phyloP scores from a whole-genome alignment of 2,888 invertebrate genomes.

The Drosophila atripex region DNA sequence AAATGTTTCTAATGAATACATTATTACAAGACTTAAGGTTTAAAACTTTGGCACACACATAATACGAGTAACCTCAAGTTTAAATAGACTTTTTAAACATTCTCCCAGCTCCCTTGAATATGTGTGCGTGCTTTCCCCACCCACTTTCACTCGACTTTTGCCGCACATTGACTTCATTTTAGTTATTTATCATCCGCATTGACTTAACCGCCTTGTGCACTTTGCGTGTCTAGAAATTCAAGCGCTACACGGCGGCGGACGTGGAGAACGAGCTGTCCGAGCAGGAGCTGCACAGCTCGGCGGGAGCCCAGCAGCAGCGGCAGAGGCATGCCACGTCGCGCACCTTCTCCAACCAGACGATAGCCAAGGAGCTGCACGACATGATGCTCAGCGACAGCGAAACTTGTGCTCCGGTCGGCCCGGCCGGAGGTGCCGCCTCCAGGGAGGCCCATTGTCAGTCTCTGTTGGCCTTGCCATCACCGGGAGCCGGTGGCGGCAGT shows the following conservation, averaged over 20 bases:
- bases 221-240: conserved; percentile 76
- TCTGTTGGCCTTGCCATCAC: conserved; percentile 64
- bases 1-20: too few relatives aligned
- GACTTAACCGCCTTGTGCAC: conserved; percentile 39
- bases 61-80: neutral
- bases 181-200: conserved; percentile 43
- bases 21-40: too few relatives aligned
- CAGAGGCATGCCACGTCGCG: conserved; percentile 70
- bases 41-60: too few relatives aligned
- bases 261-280: conserved; percentile 82
- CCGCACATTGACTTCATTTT: conserved; percentile 41
- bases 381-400: conserved; percentile 76
- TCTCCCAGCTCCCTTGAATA: too few relatives aligned
- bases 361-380: conserved; percentile 81
- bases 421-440: conserved; percentile 16
- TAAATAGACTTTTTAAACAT: neutral
- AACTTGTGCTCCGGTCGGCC: conserved; percentile 18
- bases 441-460: conserved; percentile 72
- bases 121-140: neutral
- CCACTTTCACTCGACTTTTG: conserved; percentile 15
- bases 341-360: conserved; percentile 81
- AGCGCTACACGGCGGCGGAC: conserved; percentile 80
- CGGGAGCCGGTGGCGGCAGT: conserved; percentile 36
- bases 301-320: conserved; percentile 68
- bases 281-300: conserved; percentile 77